These are phyloP conservation scores for Eidolon dupreanum DNA, from an alignment of 2,797 vertebrate genomes.

Conservation along the genomic window DNA sequence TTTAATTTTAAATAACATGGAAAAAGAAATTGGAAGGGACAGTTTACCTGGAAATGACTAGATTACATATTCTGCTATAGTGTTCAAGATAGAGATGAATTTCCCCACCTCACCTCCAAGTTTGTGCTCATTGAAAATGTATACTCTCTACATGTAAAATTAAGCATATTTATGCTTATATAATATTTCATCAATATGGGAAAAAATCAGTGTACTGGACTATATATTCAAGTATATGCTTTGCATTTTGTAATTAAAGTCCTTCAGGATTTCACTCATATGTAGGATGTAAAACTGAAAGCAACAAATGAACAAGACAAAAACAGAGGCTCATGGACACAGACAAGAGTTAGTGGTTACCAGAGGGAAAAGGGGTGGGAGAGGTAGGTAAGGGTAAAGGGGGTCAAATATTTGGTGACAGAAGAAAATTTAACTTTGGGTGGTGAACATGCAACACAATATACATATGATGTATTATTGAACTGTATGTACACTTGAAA, in stretches of 20 bases:
- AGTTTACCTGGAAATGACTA: background rate
- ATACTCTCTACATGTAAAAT: background rate
- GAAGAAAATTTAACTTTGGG: no score
- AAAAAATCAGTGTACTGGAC: background rate
- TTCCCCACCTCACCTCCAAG: background rate
- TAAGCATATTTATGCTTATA: background rate
- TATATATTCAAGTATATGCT: background rate
- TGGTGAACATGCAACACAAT: no score
- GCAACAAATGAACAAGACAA: no score
- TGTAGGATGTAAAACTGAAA: no score
- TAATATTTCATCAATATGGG: background rate
- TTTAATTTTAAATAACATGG: background rate
- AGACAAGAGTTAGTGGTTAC: no score
- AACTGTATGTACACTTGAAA: no score
- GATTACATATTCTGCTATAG: background rate
- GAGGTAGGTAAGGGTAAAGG: no score
- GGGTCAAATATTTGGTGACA: no score
- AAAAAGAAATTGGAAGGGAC: background rate
- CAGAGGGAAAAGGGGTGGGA: no score
- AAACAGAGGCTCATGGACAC: no score
- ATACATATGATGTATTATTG: no score
- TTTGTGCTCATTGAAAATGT: background rate
- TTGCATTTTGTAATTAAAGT: conserved; percentile 5
- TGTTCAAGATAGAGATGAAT: background rate
- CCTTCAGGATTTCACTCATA: background rate